These are phyloP conservation scores for Eupleurogrammus muticus DNA, from an alignment of 2,797 vertebrate genomes.

Conservation along the genomic window DNA sequence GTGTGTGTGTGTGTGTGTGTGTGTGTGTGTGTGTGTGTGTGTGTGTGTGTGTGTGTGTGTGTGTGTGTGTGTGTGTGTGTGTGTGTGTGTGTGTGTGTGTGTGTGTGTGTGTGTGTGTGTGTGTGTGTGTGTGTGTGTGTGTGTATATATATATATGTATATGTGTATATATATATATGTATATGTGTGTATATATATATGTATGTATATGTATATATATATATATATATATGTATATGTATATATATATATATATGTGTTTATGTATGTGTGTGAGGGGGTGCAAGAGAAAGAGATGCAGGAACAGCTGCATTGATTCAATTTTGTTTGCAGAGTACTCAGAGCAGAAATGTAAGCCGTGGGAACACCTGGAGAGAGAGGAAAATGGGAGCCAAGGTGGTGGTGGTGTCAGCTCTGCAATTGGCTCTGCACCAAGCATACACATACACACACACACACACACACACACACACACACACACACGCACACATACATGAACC, in stretches of 20 bases:
- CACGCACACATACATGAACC: conserved; percentile 53
- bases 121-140: conserved; percentile 10
- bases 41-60: conserved; percentile 18
- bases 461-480: conserved; percentile 30
- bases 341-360: conserved; percentile 78
- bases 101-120: conserved; percentile 16
- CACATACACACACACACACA: conserved; percentile 18
- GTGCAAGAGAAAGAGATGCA: conserved; percentile 34
- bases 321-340: conserved; percentile 77
- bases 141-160: conserved; percentile 17
- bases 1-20: conserved; percentile 19
- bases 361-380: conserved; percentile 82
- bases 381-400: conserved; percentile 69
- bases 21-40: too few relatives aligned
- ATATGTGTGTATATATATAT: conserved; percentile 3
- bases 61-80: conserved; percentile 14
- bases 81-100: conserved; percentile 4
- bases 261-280: background rate
- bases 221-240: conserved; percentile 2
- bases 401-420: conserved; percentile 65
- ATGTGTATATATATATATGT: conserved; percentile 11
- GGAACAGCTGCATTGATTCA: conserved; percentile 81
- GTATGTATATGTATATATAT: conserved; percentile 20
- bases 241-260: conserved; percentile 20
- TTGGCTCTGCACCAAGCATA: conserved; percentile 70